A percentile compares a stretch with the other conserved stretches of the same genome.
phyloP scores from a whole-genome alignment of 2,797 vertebrate genomes.

The Hydrocynus forskahlii region DNA sequence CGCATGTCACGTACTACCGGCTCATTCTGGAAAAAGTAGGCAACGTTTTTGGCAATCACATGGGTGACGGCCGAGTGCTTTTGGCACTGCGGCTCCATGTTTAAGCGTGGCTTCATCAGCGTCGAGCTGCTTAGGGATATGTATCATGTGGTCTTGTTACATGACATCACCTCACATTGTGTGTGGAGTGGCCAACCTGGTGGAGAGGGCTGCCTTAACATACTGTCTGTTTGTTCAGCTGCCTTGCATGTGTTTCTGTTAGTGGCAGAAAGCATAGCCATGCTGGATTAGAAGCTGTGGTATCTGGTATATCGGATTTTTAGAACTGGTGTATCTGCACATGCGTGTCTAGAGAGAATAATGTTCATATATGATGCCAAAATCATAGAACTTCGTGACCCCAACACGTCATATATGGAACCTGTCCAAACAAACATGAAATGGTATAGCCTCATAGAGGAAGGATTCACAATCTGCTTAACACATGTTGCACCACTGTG shows the following conservation, averaged over 20 bases:
- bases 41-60: slow-evolving; percentile 39
- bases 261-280: background rate
- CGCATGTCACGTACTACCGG: background rate
- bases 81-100: slow-evolving; percentile 7
- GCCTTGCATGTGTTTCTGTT: slow-evolving; percentile 30
- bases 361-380: background rate
- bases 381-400: background rate
- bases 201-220: slow-evolving; percentile 18
- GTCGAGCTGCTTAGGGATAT: slow-evolving; percentile 16
- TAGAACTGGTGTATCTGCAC: background rate
- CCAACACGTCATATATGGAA: slow-evolving; percentile 1
- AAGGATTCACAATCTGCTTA: background rate
- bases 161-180: slow-evolving; percentile 48
- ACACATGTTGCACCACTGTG: slow-evolving; percentile 23
- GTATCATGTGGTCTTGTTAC: slow-evolving; percentile 41
- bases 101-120: slow-evolving; percentile 33
- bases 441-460: background rate
- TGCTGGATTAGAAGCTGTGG: background rate
- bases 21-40: slow-evolving; percentile 32
- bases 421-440: slow-evolving; percentile 10
- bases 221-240: slow-evolving; percentile 49
- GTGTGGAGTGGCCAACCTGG: slow-evolving; percentile 27
- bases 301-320: slow-evolving; percentile 1
- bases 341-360: slow-evolving; percentile 1
- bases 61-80: slow-evolving; percentile 25